Base-by-base conservation (phyloP, 2,113 vertebrate genomes). In the Xenopus borealis region DNA sequence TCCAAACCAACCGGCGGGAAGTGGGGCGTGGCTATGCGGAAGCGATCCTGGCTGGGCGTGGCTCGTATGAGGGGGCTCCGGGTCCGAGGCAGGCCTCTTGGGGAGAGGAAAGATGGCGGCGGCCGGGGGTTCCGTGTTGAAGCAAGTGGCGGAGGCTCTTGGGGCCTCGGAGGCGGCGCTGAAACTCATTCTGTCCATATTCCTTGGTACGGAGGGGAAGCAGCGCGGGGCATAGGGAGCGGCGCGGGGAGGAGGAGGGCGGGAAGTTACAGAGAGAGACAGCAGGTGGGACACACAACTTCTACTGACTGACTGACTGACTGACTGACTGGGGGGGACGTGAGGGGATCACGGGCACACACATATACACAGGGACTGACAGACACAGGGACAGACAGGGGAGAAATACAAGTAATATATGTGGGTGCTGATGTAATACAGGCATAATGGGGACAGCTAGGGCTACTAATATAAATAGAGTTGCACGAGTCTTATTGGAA, bases 81-180 rank as follows among this genome's bases (percentile, higher is more conserved):
- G 18, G 57, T 75, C 23, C 58, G 53, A 68, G 45, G 58, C 20
- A 47, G 72, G 72, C 58, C 72, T 63, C 30, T 40, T 19, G 40
- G 73, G 73, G 66, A 75, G 55, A 57, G 8, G 57, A 17, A 75
- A 75, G 66, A 75, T 75, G 73, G 73, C 73, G 73, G 73, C 73
- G 66, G 57, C 66, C 73, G 67, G 57, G 57, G 73, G 73, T 52
- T 75, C 73, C 30, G 19, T 69, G 57, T 45, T 91, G 84, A 83
- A 88, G 83, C 86, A 81, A 75, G 81, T 93, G 71, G 91, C 96
- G 74, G 86, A 91, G 84, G 92, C 89, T 72, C 85, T 97, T 85
- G 95, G 93, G 80, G 92, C 94, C 46, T 91, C 95, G 17, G 95
- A 98, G 82, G 92, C 95, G 80, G 96, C 96, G 74, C 87, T 98